A percentile compares a stretch with the other conserved stretches of the same genome.
phyloP scores from a whole-genome alignment of 2,888 invertebrate species.

The Psylliodes chrysocephalus region DNA sequence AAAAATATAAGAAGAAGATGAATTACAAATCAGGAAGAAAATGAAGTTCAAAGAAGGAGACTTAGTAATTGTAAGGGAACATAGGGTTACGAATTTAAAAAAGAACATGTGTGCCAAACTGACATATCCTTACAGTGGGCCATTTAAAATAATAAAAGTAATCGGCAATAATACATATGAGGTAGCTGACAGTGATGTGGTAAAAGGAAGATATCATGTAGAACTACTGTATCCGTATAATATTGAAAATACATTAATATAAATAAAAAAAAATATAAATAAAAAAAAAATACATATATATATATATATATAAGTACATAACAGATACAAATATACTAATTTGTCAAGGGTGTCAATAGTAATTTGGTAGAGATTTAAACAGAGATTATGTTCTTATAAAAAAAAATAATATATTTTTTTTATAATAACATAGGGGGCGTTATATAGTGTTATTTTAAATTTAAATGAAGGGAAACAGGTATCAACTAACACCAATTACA shows the following conservation, averaged over 20 bases:
- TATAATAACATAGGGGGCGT: no score
- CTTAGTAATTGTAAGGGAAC: slow-evolving; percentile 14
- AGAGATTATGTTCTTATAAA: no score
- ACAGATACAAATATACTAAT: no score
- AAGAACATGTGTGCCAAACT: slow-evolving; percentile 18
- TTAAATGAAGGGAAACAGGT: no score
- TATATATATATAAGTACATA: no score
- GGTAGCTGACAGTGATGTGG: neutral
- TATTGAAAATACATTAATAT: neutral
- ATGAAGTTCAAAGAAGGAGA: slow-evolving; percentile 18
- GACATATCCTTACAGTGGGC: slow-evolving; percentile 18
- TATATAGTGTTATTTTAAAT: no score
- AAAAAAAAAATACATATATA: no score
- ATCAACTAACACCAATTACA: no score
- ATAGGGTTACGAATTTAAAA: slow-evolving; percentile 8
- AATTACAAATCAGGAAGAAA: neutral
- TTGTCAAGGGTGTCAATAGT: no score
- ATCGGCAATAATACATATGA: neutral
- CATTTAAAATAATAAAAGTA: slow-evolving; percentile 4
- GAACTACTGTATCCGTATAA: neutral
- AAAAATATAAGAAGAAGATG: slow-evolving; percentile 1
- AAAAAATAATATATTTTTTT: no score
- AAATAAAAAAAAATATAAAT: no score
- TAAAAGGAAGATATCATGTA: neutral
- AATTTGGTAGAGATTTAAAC: no score